phyloP scores from a whole-genome alignment of 2,797 vertebrate species.

The Eremophila alpestris region DNA sequence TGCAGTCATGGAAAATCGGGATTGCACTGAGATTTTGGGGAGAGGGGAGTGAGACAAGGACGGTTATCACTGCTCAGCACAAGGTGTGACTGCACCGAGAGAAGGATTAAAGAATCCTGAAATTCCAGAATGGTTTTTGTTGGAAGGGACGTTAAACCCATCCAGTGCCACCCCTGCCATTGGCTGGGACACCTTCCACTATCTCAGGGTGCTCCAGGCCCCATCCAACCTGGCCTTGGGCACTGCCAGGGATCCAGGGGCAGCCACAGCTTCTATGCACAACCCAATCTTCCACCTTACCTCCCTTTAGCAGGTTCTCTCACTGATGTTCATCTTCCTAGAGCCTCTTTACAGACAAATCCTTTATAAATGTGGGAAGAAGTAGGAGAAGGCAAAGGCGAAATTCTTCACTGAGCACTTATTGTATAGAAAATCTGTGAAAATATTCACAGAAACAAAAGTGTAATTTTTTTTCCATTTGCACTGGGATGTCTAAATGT shows the following conservation, averaged over 20 bases:
- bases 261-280: not conserved
- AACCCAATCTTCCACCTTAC: not conserved
- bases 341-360: not conserved
- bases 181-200: not conserved
- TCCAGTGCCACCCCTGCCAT: not conserved
- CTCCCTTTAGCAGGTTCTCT: not conserved
- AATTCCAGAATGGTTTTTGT: not conserved
- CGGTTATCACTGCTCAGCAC: not conserved
- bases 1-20: accelerated
- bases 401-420: not conserved
- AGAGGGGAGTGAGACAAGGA: not conserved
- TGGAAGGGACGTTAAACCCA: not conserved
- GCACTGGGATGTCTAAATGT: not conserved
- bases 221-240: accelerated
- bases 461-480: not conserved
- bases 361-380: not conserved
- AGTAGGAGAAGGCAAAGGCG: not conserved
- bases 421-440: not conserved
- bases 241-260: not conserved
- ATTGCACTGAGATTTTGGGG: not conserved
- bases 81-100: not conserved
- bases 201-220: not conserved
- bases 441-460: not conserved
- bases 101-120: not conserved
- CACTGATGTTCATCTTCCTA: not conserved